Evolutionary conservation across 2,797 vertebrate genomes (phyloP), one percentile per base, ranked within the genome.

Genomic region (Tiaroga cobitis): DNA sequence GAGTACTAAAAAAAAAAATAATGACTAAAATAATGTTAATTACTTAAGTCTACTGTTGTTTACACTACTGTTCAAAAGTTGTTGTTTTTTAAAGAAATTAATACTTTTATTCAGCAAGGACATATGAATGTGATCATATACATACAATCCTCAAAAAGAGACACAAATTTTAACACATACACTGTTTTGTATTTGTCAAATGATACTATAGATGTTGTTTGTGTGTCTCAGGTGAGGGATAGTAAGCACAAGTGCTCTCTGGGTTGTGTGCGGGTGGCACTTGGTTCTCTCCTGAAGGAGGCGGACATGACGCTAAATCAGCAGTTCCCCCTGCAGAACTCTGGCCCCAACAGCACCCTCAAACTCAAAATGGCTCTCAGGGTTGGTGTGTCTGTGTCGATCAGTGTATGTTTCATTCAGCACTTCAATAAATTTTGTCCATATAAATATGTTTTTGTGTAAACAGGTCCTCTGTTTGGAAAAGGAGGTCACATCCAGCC

Each of bases 281-380:
- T 99, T 84, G 95, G 92, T 74, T 91, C 95, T 80, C 92, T 99
- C 82, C 92, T 99, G 43, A 85, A 87, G 37, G 96, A 96, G 72
- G 95, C 97, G 69, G 95, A 97, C 89, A 95, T 99, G 96, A 97
- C 95, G 18, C 92, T 98, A 92, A 97, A 95, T 88, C 96, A 97
- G 93, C 94, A 96, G 75, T 99, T 98, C 91, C 93, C 97, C 2
- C 95, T 99, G 81, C 97, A 92, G 89, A 97, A 97, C 93, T 99
- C 98, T 0, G 98, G 98, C 21, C 97, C 98, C 79, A 98, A 95
- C 95, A 98, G 97, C 93, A 96, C 94, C 81, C 91, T 99, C 89
- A 98, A 97, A 91, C 96, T 99, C 88, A 99, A 97, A 95, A 94
- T 99, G 90, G 97, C 97, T 77, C 96, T 99, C 91, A 96, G 96